Evolutionary conservation across 2,797 vertebrate genomes (phyloP).

Genomic region (Pterois miles): DNA sequence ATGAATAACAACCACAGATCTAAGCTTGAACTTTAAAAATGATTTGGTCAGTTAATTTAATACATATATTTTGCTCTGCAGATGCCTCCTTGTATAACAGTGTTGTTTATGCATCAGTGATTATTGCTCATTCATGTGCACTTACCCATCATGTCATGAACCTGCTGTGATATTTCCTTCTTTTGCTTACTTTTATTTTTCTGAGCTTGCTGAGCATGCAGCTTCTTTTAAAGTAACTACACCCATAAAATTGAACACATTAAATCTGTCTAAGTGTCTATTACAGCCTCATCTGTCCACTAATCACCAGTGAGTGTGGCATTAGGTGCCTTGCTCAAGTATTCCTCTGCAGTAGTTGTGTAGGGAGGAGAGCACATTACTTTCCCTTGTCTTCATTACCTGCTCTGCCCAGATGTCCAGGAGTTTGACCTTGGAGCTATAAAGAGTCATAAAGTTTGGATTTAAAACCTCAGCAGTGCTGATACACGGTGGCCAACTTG

Average conservation of each 20-base stretch:
- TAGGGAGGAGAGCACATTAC: conserved; percentile 3
- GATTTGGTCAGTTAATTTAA: not conserved
- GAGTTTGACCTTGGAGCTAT: conserved; percentile 46
- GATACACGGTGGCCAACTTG: not conserved
- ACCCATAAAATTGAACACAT: conserved; percentile 43
- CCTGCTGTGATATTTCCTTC: conserved; percentile 7
- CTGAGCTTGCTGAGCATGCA: conserved; percentile 19
- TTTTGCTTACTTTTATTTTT: conserved; percentile 36
- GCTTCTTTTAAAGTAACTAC: conserved; percentile 21
- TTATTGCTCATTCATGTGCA: conserved; percentile 15
- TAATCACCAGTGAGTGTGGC: conserved; percentile 30
- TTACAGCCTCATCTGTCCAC: conserved; percentile 34
- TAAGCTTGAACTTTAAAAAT: not conserved
- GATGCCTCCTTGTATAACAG: not conserved
- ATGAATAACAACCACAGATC: not conserved
- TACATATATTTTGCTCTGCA: not conserved
- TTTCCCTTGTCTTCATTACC: not conserved
- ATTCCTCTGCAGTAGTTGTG: conserved; percentile 16
- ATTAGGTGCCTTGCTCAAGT: conserved; percentile 24
- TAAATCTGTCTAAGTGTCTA: conserved; percentile 45
- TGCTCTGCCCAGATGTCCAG: conserved; percentile 18
- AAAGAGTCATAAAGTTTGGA: conserved; percentile 42
- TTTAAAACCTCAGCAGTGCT: conserved; percentile 41
- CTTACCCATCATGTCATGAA: conserved; percentile 19
- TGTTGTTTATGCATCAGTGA: conserved; percentile 20